phyloP scores from a whole-genome alignment of 2,888 invertebrate species.

The Liodrosophila aerea region DNA sequence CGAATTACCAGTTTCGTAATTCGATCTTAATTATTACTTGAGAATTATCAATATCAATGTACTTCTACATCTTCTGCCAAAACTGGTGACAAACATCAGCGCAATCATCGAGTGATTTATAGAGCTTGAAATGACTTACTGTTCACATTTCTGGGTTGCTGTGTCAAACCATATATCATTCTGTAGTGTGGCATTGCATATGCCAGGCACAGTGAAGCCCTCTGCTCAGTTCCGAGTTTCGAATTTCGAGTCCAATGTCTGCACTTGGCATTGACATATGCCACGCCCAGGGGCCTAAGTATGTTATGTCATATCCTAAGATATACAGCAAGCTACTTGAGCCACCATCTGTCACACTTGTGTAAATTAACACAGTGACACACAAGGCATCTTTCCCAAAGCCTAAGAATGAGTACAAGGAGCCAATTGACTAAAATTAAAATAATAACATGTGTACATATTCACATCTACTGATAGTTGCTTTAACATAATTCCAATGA shows the following conservation, averaged over 20 bases:
- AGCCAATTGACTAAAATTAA: constrained; percentile 17
- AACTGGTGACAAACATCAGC: constrained; percentile 27
- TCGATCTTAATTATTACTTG: too few species aligned
- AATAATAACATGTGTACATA: too few species aligned
- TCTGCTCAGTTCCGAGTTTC: constrained; percentile 21
- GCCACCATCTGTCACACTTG: constrained; percentile 58
- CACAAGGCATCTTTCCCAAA: constrained; percentile 13
- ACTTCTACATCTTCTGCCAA: too few species aligned
- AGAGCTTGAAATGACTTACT: constrained; percentile 30
- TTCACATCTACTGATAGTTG: too few species aligned
- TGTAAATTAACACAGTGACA: constrained; percentile 22
- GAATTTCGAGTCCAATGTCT: constrained; percentile 35
- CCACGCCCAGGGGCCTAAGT: constrained; percentile 49
- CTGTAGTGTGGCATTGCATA: constrained; percentile 44
- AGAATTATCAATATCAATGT: constrained; percentile 8
- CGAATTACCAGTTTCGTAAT: too few species aligned
- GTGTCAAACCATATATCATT: constrained; percentile 41
- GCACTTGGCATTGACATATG: constrained; percentile 62
- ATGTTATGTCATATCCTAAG: constrained; percentile 15
- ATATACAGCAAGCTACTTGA: constrained; percentile 24
- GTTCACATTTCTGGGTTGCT: constrained; percentile 32
- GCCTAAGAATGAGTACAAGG: neutral
- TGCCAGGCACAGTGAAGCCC: constrained; percentile 31
- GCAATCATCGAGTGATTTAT: constrained; percentile 42
- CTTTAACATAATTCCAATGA: too few species aligned